phyloP scores from a whole-genome alignment of 2,797 vertebrate genomes.

The Acanthornis magna region DNA sequence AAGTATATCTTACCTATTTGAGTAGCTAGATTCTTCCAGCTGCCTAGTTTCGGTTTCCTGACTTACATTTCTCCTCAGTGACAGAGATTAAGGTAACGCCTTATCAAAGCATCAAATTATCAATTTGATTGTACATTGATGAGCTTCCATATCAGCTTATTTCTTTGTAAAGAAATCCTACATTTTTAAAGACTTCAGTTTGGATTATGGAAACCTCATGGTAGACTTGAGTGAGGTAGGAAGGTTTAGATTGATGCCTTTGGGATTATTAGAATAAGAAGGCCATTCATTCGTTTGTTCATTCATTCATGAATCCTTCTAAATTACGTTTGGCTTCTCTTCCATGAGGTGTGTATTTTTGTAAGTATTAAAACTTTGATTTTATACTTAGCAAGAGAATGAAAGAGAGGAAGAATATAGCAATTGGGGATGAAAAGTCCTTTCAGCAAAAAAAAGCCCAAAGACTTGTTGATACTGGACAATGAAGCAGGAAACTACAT shows the following conservation, averaged over 20 bases:
- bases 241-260: not conserved
- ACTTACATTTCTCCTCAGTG: not conserved
- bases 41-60: not conserved
- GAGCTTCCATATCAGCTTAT: not conserved
- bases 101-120: slow-evolving; percentile 16
- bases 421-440: not conserved
- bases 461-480: slow-evolving; percentile 24
- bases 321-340: slow-evolving; percentile 22
- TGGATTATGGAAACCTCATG: slow-evolving; percentile 11
- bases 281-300: not conserved
- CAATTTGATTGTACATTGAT: not conserved
- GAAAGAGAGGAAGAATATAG: not conserved
- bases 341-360: slow-evolving; percentile 38
- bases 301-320: not conserved
- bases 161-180: slow-evolving; percentile 7
- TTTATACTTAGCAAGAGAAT: slow-evolving; percentile 1
- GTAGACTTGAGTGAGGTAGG: not conserved
- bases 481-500: not conserved
- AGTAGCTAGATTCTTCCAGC: not conserved
- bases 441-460: not conserved
- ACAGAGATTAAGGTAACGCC: not conserved
- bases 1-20: not conserved
- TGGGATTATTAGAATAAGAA: slow-evolving; percentile 25
- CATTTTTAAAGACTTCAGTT: not conserved
- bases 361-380: slow-evolving; percentile 27